Base-by-base conservation (phyloP, 2,797 vertebrate genomes). In the Lepilemur septentrionalis region DNA sequence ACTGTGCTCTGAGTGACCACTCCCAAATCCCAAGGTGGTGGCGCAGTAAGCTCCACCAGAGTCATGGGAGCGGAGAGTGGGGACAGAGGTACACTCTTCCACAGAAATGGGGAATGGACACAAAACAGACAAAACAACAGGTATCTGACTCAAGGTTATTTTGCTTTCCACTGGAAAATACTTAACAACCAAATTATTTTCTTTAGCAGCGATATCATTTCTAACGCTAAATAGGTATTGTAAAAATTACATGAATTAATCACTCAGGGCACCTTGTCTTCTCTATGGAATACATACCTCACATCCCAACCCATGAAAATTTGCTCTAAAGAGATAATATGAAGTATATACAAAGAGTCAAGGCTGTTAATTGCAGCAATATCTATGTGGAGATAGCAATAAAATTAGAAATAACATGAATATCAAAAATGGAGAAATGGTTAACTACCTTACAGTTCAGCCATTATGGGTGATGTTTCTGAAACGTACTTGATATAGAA, bases 131-230 rank as follows among this genome's bases (percentile, higher is more conserved):
- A 63, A 23, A 83, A 20, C 46, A 69, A 52, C 81, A 94, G 84
- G 46, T 43, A 20, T 91, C 69, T 75, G 52, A 83, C 43, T 32
- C 63, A 32, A 78, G 41, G 52, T 69, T 92, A 81, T 57, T 92
- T 76, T 61, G 70, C 92, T 92, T 91, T 80, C 82, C 61, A 50
- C 22, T 61, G 73, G 48, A 94, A 97, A 91, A 95, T 69, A 79
- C 46, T 89, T 41, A 57, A 55, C 52, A 50, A 86, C 63, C 23
- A 93, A 76, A 89, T 87, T 59, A 67, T 52, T 76, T 93, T 95
- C 92, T 82, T 83, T 91, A 96, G 89, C n/a, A 14, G 85, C 38
- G 79, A 72, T 89, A 94, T 96, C 61, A 92, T 89, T 97, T 87
- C 79, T 80, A 86, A 50, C 59, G 75, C 91, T 83, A 84, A 93